phyloP scores from a whole-genome alignment of 1,140 invertebrate genomes.

The Scaptomyza graminum region DNA sequence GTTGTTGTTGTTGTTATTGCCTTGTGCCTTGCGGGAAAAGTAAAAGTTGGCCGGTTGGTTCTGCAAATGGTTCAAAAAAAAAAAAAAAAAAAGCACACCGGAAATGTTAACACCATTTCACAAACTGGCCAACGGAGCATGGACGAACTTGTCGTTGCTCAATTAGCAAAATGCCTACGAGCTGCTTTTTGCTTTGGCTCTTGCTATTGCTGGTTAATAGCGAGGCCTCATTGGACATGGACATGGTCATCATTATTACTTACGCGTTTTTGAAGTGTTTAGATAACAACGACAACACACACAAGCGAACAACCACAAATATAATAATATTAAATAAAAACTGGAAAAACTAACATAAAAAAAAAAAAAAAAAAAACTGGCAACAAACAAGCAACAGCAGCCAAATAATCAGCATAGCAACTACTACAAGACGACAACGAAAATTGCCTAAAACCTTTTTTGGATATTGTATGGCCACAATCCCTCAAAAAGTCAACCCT shows the following conservation, averaged over 20 bases:
- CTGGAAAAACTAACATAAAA: slow-evolving; percentile 52
- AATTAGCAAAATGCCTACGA: slow-evolving; percentile 74
- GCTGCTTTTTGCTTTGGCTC: slow-evolving; percentile 10
- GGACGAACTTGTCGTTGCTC: slow-evolving; percentile 70
- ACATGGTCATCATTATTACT: slow-evolving; percentile 62
- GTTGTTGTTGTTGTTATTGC: slow-evolving; percentile 4
- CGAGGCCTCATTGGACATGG: slow-evolving; percentile 49
- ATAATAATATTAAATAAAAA: slow-evolving; percentile 21
- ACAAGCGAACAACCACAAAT: neutral
- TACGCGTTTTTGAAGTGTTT: slow-evolving; percentile 39
- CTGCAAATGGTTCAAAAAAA: slow-evolving; percentile 61
- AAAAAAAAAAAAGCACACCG: slow-evolving; percentile 45
- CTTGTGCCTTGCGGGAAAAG: slow-evolving; percentile 52
- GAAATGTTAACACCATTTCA: slow-evolving; percentile 77
- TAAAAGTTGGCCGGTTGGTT: slow-evolving; percentile 72
- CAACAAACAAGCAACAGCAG: slow-evolving; percentile 3
- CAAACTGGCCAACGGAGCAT: slow-evolving; percentile 52
- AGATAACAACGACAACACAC: slow-evolving; percentile 36
- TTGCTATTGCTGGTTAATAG: slow-evolving; percentile 39
- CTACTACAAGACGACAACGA: slow-evolving; percentile 10
- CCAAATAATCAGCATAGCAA: neutral
- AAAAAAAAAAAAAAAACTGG: slow-evolving; percentile 3
- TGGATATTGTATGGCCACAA: slow-evolving; percentile 1
- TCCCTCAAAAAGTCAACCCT: slow-evolving; percentile 5
- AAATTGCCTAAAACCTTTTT: slow-evolving; percentile 56